phyloP scores from a whole-genome alignment of 2,113 vertebrate genomes.

The Psammodynastes pulverulentus region DNA sequence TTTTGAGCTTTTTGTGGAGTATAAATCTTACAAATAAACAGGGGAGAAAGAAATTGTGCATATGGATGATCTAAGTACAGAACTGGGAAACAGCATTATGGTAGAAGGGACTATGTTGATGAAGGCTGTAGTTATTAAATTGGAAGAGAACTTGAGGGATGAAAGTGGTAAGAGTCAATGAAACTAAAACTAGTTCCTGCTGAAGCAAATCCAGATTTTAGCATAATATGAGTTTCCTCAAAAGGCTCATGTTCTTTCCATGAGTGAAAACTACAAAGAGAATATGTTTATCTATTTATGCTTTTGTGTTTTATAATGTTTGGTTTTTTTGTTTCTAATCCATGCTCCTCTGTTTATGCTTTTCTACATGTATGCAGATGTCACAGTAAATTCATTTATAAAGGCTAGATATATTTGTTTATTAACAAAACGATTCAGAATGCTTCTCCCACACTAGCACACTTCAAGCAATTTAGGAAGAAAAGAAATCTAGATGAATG shows the following conservation, averaged over 20 bases:
- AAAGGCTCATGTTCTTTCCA: neutral
- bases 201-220: neutral
- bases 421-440: neutral
- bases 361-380: neutral
- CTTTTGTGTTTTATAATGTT: neutral
- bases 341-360: neutral
- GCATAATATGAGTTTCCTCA: neutral
- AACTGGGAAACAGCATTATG: neutral
- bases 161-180: neutral
- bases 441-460: neutral
- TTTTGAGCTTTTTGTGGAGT: neutral
- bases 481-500: too few species aligned
- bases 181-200: neutral
- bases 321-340: neutral
- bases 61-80: neutral
- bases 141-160: neutral
- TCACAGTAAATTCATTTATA: neutral
- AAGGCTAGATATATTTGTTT: neutral
- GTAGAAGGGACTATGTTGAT: neutral
- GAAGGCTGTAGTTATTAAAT: neutral
- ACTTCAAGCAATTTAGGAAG: neutral
- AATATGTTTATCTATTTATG: neutral
- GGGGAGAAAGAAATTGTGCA: neutral
- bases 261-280: constrained; percentile 1
- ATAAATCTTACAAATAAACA: neutral